Base-by-base conservation (phyloP, 2,888 invertebrate genomes). In the Pasiphila rectangulata region DNA sequence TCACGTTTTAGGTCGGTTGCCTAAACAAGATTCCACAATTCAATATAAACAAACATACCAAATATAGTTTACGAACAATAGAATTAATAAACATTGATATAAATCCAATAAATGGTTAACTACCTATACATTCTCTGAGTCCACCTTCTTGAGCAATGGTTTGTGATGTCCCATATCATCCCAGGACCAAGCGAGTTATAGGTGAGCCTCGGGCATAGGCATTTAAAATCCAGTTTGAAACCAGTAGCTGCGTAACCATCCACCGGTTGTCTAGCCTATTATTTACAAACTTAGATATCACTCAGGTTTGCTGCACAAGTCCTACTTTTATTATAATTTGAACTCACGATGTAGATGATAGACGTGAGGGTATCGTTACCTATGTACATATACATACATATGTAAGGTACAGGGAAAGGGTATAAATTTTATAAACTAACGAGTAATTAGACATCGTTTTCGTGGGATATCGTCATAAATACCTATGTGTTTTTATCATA, bases 191-290 rank as follows among this genome's bases (percentile, higher is more conserved):
- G 32, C 17, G 16, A 39, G 37, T 23, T 47, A 32, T 21, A 40
- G 42, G 35, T 25, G 29, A 25, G 43, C 40, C 42, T 29, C 25
- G n/a, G n/a, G n/a, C n/a, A 10, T 29, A 43, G 41, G 20, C 35
- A 46, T 38, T 50, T 47, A 46, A 42, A 55, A 46, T 47, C 54
- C 47, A 29, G 52, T 52, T 52, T 48, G 6, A 52, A 52, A 51
- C 54, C 48, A 57, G 52, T 51, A 53, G 41, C 38, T 54, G 43
- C 46, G 41, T 38, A 44, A 52, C 43, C 41, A 39, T 30, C 37
- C 41, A 43, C 42, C 30, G 41, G 51, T 41, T 41, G 44, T 35
- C 15, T 27, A 43, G 20, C 29, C 21, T 38, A 51, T 49, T 51
- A 46, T 39, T 20, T 42, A 23, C 21, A 4, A 10, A 29, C 30